Conservation (phyloP, 2,113 vertebrate genomes). For the Balaenoptera acutorostrata region DNA sequence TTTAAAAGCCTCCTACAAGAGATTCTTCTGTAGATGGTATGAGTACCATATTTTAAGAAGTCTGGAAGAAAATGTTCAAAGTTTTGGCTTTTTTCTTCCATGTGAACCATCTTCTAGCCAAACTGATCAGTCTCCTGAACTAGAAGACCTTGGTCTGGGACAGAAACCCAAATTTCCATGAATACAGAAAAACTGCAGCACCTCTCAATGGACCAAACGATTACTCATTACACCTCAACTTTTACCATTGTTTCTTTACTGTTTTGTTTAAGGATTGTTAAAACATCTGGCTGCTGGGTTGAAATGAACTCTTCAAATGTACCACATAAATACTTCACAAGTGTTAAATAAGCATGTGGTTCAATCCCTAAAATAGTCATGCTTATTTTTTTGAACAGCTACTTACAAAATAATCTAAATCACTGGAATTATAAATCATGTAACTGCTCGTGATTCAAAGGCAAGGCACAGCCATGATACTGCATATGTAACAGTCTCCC, state of each 20-base stretch:
- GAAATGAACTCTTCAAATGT: constrained; percentile 9
- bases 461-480: background rate
- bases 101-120: background rate
- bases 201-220: background rate
- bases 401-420: background rate
- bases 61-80: background rate
- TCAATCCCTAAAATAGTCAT: background rate
- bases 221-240: background rate
- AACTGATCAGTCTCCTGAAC: background rate
- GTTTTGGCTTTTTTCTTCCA: background rate
- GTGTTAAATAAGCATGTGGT: background rate
- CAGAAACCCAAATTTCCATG: background rate
- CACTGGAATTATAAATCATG: background rate
- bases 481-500: background rate
- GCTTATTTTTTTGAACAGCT: constrained; percentile 45
- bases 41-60: background rate
- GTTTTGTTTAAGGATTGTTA: constrained; percentile 5
- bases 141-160: background rate
- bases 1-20: background rate
- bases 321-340: background rate
- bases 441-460: constrained; percentile 16
- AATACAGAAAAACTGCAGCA: background rate
- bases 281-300: background rate
- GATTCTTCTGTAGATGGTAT: background rate
- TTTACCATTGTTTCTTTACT: background rate